phyloP scores from a whole-genome alignment of 2,888 invertebrate genomes.

The Morinoia aosen region DNA sequence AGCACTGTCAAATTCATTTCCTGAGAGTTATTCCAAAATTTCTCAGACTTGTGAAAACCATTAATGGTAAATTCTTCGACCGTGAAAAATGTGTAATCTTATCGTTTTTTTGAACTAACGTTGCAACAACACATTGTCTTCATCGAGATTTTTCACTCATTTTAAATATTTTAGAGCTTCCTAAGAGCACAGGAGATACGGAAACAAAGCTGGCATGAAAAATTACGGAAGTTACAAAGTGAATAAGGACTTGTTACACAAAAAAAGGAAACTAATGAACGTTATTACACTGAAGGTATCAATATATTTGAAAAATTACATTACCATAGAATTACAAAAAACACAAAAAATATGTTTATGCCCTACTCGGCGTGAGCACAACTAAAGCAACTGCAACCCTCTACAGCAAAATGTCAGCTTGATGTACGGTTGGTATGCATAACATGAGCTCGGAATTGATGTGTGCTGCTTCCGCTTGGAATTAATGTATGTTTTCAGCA shows the following conservation, averaged over 20 bases:
- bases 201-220: too few relatives aligned
- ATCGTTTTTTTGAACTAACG: too few relatives aligned
- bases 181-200: too few relatives aligned
- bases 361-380: background rate
- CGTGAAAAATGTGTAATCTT: too few relatives aligned
- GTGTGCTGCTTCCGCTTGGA: constrained; percentile 9
- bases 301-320: background rate
- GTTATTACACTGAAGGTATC: background rate
- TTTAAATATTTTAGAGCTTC: too few relatives aligned
- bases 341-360: background rate
- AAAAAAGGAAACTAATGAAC: background rate
- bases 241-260: background rate
- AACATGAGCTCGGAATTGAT: constrained; percentile 20
- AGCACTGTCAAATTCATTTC: background rate
- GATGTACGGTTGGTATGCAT: constrained; percentile 16
- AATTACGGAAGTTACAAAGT: background rate
- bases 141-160: too few relatives aligned
- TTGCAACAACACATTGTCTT: too few relatives aligned
- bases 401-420: background rate
- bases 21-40: background rate
- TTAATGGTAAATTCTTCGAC: background rate
- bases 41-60: background rate
- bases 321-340: background rate
- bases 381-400: background rate
- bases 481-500: constrained; percentile 33